Percentiles rank a stretch among this genome's conserved stretches.
These are phyloP conservation scores for Nematopogon swammerdamellus DNA, from an alignment of 2,888 invertebrate species.

Conservation along the genomic window DNA sequence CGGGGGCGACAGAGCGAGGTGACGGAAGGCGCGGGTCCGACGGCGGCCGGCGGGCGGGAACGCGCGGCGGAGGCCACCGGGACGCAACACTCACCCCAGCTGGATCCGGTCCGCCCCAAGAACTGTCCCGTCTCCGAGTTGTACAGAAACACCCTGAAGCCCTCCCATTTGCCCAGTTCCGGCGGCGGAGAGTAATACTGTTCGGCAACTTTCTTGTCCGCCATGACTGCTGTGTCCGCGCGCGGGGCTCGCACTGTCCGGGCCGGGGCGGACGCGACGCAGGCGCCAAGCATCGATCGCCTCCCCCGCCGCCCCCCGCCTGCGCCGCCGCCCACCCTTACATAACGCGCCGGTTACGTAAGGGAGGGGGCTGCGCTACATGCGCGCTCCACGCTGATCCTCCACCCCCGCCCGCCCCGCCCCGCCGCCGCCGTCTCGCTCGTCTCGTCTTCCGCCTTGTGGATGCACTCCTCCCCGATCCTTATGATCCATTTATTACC, in stretches of 20 bases:
- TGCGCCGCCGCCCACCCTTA: constrained; percentile 15
- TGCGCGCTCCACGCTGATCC: constrained; percentile 20
- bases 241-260: constrained; percentile 17
- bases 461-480: no score
- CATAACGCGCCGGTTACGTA: constrained; percentile 1
- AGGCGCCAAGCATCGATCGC: constrained; percentile 47
- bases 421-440: neutral
- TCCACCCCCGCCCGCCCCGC: constrained; percentile 21
- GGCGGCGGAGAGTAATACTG: constrained; percentile 80
- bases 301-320: constrained; percentile 22
- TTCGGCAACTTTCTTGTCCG: constrained; percentile 72
- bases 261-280: constrained; percentile 22
- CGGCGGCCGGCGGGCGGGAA: neutral
- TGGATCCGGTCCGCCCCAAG: constrained; percentile 85
- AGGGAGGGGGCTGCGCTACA: constrained; percentile 4
- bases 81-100: constrained; percentile 81
- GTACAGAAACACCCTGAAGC: constrained; percentile 82
- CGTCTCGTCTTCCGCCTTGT: neutral
- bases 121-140: constrained; percentile 90
- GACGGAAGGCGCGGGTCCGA: neutral
- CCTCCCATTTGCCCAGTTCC: constrained; percentile 81
- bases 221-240: constrained; percentile 50
- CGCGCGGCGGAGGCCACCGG: constrained; percentile 2
- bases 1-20: no score
- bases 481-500: no score